These are phyloP conservation scores for Daboia siamensis DNA, from an alignment of 2,113 vertebrate species.

Conservation along the genomic window DNA sequence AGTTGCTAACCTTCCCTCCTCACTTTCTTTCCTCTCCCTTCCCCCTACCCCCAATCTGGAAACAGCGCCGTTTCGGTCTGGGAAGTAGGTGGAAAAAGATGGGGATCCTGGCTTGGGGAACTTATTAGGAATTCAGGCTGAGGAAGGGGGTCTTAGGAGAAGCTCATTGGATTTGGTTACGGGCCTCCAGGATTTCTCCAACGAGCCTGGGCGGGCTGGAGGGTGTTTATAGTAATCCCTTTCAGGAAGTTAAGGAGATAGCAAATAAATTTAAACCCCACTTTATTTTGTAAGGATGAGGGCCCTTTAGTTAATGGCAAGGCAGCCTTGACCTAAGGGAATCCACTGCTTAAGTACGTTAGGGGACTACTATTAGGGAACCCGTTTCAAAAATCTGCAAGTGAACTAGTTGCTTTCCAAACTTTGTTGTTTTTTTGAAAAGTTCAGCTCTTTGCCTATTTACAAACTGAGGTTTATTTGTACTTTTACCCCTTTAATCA, in stretches of 20 bases:
- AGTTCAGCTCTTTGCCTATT: neutral
- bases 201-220: slow-evolving; percentile 12
- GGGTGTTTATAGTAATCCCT: slow-evolving; percentile 26
- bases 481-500: neutral
- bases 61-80: slow-evolving; percentile 69
- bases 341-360: neutral
- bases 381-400: neutral
- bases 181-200: slow-evolving; percentile 2
- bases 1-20: slow-evolving; percentile 16
- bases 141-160: slow-evolving; percentile 8
- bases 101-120: neutral
- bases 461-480: neutral
- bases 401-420: neutral
- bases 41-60: neutral
- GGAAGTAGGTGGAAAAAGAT: slow-evolving; percentile 55
- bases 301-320: neutral
- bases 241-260: neutral
- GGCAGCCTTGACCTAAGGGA: neutral
- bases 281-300: neutral
- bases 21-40: neutral
- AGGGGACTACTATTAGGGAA: neutral
- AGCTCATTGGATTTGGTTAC: slow-evolving; percentile 27
- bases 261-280: no score
- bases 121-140: neutral
- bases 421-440: neutral